Evolutionary conservation across 2,888 invertebrate species (phyloP).

Genomic region (Syritta pipiens): DNA sequence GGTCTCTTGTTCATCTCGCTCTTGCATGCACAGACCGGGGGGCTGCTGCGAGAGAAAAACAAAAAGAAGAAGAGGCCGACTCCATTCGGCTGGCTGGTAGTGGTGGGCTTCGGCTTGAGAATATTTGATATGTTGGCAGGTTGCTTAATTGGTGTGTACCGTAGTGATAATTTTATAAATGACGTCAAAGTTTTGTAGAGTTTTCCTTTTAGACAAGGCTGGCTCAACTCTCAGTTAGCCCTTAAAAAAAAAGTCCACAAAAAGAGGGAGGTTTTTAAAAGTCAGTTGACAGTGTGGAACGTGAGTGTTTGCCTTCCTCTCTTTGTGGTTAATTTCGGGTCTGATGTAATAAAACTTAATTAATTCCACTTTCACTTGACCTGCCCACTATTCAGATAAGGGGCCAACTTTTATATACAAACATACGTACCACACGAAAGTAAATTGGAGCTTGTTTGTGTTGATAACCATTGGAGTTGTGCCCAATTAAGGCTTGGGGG

Average conservation of each 20-base stretch:
- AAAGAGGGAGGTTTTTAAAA: conserved; percentile 40
- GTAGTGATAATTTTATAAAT: conserved; percentile 79
- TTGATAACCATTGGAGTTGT: conserved; percentile 14
- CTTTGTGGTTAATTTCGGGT: conserved; percentile 23
- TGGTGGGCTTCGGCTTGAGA: conserved; percentile 72
- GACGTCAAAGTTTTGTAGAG: conserved; percentile 74
- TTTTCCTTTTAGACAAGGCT: conserved; percentile 37
- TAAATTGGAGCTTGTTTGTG: too few species aligned
- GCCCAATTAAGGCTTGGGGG: background rate
- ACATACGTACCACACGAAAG: too few species aligned
- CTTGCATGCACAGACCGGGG: conserved; percentile 2
- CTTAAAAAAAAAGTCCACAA: conserved; percentile 29
- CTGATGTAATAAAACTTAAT: conserved; percentile 61
- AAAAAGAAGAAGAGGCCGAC: conserved; percentile 2
- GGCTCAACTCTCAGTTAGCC: conserved; percentile 43
- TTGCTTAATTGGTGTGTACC: conserved; percentile 78
- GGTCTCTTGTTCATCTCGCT: conserved; percentile 37
- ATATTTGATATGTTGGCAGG: conserved; percentile 76
- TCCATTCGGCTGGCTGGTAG: conserved; percentile 30
- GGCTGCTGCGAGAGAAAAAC: too few species aligned
- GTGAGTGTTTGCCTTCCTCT: conserved; percentile 11
- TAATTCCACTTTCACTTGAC: conserved; percentile 51
- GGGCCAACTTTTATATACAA: conserved; percentile 7
- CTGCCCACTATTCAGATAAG: background rate
- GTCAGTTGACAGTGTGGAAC: conserved; percentile 31